Base-by-base conservation (phyloP, 2,113 vertebrate species). In the Turdus rufiventris region DNA sequence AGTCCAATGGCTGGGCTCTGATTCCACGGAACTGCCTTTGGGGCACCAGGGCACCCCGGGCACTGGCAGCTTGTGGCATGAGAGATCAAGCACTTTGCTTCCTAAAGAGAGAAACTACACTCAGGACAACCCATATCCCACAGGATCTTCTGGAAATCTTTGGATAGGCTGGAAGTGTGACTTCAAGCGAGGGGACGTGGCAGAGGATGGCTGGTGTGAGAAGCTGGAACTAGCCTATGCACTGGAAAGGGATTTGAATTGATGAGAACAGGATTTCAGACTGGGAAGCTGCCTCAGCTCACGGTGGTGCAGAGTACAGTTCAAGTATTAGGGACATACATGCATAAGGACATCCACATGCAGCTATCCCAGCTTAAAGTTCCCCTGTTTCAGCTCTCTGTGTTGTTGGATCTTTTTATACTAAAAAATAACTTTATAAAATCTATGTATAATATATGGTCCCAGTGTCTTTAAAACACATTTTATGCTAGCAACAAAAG, bases 101-200 rank as follows among this genome's bases (percentile, higher is more conserved):
- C 79, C 75, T 74, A 28, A 83, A 73, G 48, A 75, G 40, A 82
- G 83, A 89, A 96, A 33, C 34, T 56, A 45, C 29, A 71, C 16
- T 36, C 86, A 76, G 67, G 38, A 51, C 34, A 82, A 25, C 25
- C 50, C 5, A 2, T 33, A 51, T 51, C 60, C 28, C 85, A 74
- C 47, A 53, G 71, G 36, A 90, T 42, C 78, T 62, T 68, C 58
- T 71, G 51, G 74, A 80, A 85, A 13, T 51, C n/a, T 66, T 1
- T 63, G 57, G 67, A 73, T 25, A 76, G 58, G 50, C 62, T 93
- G 61, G 18, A 86, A 91, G 50, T 11, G 33, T 43, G 63, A 88
- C 54, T 51, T 40, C 5, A 28, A 88, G 33, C 34, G 71, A 71
- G 19, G 21, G 67, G 60, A 91, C 8, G 66, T 20, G 42, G 20